Evolutionary conservation across 1,140 invertebrate species (phyloP), one percentile per base, ranked within the genome.

Genomic region (Bombus impatiens): DNA sequence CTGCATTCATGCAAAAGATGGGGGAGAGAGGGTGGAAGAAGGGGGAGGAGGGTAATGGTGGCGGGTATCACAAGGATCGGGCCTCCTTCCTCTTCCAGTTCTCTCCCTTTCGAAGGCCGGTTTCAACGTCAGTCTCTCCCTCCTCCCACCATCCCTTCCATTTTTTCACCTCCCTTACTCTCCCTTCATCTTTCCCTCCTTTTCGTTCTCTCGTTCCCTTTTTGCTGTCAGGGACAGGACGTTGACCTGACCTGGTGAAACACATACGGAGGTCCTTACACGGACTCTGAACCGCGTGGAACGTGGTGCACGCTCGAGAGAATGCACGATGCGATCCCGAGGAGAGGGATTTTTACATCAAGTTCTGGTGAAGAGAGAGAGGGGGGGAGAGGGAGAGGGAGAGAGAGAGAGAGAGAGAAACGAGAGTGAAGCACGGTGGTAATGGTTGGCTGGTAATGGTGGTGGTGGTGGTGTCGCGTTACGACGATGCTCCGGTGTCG

Each of bases 211-310:
- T 62, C 85, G 83, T 78, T 84, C 84, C 84, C 68, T 86, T 75
- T 80, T 86, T 80, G 67, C 89, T 89, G 86, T 85, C 87, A 89
- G 88, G 87, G 90, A 86, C 90, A 94, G 94, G 94, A 94, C 94
- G 92, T 95, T 95, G 94, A 95, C 94, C 94, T 95, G 94, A 95
- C 94, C 94, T 94, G 94, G 94, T 95, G 94, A 95, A 92, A 95
- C 94, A 95, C 94, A 95, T 95, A 95, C 93, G 94, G 91, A 92
- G 91, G 90, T 94, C 93, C 93, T 94, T 93, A 93, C 91, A 92
- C 89, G 90, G 85, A 89, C 82, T 88, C 71, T 88, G 90, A 91
- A 88, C 84, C 75, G 67, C 78, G 68, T 57, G 86, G 82, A 65
- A 76, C 75, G 82, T 68, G 76, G 82, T 40, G 70, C 78, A 75